Evolutionary conservation across 2,888 invertebrate genomes (phyloP).

Genomic region (Apamea epomidion): DNA sequence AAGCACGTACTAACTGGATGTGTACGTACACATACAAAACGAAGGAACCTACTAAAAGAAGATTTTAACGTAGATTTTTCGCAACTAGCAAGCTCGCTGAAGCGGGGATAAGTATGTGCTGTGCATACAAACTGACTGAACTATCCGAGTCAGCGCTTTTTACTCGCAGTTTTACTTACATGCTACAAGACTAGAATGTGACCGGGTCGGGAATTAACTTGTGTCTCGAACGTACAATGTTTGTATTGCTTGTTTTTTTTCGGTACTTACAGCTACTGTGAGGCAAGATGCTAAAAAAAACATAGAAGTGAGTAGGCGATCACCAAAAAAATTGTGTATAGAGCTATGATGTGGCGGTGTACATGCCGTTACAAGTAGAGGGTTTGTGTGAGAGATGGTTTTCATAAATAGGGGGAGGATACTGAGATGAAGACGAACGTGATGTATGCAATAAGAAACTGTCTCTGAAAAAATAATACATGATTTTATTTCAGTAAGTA

Average conservation of each 20-base stretch:
- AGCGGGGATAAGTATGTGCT: conserved; percentile 54
- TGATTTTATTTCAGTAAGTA: too few relatives aligned
- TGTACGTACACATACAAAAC: conserved; percentile 16
- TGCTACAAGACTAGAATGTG: conserved; percentile 27
- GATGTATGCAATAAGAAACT: background rate
- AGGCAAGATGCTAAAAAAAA: background rate
- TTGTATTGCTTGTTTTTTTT: background rate
- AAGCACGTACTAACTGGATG: background rate
- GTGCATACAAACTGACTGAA: conserved; percentile 56
- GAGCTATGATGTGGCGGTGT: too few relatives aligned
- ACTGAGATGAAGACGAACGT: background rate
- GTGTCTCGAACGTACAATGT: conserved; percentile 5
- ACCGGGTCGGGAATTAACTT: conserved; percentile 21
- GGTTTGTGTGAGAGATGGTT: background rate
- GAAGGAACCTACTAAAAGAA: conserved; percentile 45
- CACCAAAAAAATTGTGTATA: too few relatives aligned
- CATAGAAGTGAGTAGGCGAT: background rate
- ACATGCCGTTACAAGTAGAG: background rate
- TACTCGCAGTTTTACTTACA: conserved; percentile 41
- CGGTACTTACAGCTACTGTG: too few relatives aligned
- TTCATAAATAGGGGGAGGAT: too few relatives aligned
- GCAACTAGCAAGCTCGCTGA: conserved; percentile 42
- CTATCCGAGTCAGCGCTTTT: conserved; percentile 38
- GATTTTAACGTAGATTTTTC: conserved; percentile 61
- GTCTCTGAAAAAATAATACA: background rate